Evolutionary conservation across 2,113 vertebrate species (phyloP), one percentile per base, ranked within the genome.

Genomic region (Puffinus mauretanicus): DNA sequence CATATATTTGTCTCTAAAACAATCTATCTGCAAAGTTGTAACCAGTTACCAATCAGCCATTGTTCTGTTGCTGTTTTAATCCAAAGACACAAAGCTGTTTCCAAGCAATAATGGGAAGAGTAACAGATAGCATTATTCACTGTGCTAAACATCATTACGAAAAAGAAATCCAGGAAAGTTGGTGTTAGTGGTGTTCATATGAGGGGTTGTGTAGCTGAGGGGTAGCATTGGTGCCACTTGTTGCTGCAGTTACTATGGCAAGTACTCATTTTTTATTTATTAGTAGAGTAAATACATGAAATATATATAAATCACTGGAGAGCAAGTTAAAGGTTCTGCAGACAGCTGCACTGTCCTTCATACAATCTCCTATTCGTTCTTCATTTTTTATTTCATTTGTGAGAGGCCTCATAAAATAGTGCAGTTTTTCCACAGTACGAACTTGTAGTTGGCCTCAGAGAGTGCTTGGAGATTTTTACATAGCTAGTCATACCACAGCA

Each of bases 211-310:
- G 66, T 94, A 88, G 76, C 69, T 93, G 52, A 86, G 46, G 78
- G 54, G 67, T 87, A 94, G 42, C 44, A 22, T 2, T 79, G 49
- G 12, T 95, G 36, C 58, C 81, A 96, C 88, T 97, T 97, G 96
- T 97, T 97, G 92, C 93, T 94, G 69, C 46, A 91, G 62, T 94
- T 96, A 54, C 67, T 91, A 82, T 66, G 51, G 69, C 73, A 96
- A 93, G 81, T 89, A 55, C 69, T 94, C 42, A 84, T 94, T 96
- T 97, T 91, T 94, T 95, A 87, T 95, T 97, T 95, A 95, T 49
- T 95, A 82, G 60, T 70, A 90, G 51, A 84, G 61, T 94, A 96
- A 98, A 93, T 94, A 94, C 32, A 93, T 92, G 75, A 94, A 97
- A 96, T 96, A 93, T 77, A 95, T 79, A 72, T 85, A 97, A 96